Evolutionary conservation across 2,888 invertebrate genomes (phyloP), one percentile per base, ranked within the genome.

Genomic region (Sarcophaga variegata): DNA sequence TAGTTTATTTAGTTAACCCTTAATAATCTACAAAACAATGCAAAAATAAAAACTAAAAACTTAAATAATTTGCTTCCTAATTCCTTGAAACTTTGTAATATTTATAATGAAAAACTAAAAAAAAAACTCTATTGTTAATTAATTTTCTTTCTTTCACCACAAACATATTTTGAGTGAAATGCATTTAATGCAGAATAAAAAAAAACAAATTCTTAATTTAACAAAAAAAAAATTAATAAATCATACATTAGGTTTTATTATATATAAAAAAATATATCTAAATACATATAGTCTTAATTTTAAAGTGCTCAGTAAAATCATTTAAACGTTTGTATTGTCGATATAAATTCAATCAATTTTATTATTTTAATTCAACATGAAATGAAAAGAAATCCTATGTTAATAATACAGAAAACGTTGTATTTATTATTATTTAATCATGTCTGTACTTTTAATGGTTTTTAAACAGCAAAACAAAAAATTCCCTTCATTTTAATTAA

Each of bases 121-220:
- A 3, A 70, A 5, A 72, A 54, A 64, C 49, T 54, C 37, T 66
- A 79, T 45, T 22, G 63, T 49, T 66, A 27, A 66, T 72, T 59
- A 14, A 72, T 72, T 84, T 79, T 64, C 20, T 74, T 74, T 37
- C 37, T 37, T 82, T 59, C 74, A 80, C 27, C 69, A 59, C 47
- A 67, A 85, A 84, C 74, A 77, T 81, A 88, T 89, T 90, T 90
- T 90, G 85, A 89, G 86, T 85, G 83, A 85, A 89, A 81, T 88
- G 92, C 92, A 91, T 91, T 90, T 89, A 91, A 91, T 91, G 92
- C 91, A 90, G 89, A 78, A 82, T 59, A 37, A 77, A 67, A 72
- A 74, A 12, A 54, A 54, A 54, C 37, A 1, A 37, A 37, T 2
- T 49, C 3, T 83, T 72, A 76, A 45, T 71, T 59, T 66, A 64